These are phyloP conservation scores for Rhagophthalmus giganteus DNA, from an alignment of 2,888 invertebrate species.

Conservation along the genomic window DNA sequence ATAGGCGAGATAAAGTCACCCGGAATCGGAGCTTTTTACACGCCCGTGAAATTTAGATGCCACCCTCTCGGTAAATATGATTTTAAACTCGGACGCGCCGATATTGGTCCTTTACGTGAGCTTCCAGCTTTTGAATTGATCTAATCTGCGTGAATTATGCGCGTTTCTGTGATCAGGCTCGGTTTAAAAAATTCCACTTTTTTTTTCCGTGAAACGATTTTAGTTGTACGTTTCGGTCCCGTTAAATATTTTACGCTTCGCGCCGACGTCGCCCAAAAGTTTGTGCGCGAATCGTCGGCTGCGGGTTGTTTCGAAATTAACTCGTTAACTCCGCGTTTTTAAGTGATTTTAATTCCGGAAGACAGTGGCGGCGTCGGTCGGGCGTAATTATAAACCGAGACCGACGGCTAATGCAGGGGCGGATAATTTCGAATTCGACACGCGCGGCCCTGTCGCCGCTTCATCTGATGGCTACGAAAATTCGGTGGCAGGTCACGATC, in stretches of 20 bases:
- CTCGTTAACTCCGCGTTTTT: too few species aligned
- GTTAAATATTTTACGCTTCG: too few species aligned
- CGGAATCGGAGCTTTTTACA: constrained; percentile 57
- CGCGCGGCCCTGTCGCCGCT: constrained; percentile 38
- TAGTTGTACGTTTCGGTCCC: background rate
- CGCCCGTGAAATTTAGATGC: constrained; percentile 57
- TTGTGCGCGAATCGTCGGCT: too few species aligned
- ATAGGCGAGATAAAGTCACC: constrained; percentile 58
- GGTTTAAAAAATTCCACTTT: constrained; percentile 33
- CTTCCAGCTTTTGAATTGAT: constrained; percentile 48
- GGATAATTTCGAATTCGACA: constrained; percentile 33
- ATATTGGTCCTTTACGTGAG: constrained; percentile 52
- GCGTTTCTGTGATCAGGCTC: constrained; percentile 42
- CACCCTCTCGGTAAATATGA: constrained; percentile 53
- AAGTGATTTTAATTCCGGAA: constrained; percentile 10
- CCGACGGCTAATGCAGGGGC: constrained; percentile 37
- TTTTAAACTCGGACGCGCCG: constrained; percentile 52
- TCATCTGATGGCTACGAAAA: too few species aligned
- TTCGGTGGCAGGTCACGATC: too few species aligned
- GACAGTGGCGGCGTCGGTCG: constrained; percentile 17
- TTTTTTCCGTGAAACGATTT: constrained; percentile 10
- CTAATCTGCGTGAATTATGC: constrained; percentile 46
- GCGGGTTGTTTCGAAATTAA: constrained; percentile 10
- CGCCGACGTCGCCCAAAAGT: too few species aligned
- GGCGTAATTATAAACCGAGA: constrained; percentile 10